phyloP scores from a whole-genome alignment of 1,140 invertebrate species.

The Drepana arcuata region DNA sequence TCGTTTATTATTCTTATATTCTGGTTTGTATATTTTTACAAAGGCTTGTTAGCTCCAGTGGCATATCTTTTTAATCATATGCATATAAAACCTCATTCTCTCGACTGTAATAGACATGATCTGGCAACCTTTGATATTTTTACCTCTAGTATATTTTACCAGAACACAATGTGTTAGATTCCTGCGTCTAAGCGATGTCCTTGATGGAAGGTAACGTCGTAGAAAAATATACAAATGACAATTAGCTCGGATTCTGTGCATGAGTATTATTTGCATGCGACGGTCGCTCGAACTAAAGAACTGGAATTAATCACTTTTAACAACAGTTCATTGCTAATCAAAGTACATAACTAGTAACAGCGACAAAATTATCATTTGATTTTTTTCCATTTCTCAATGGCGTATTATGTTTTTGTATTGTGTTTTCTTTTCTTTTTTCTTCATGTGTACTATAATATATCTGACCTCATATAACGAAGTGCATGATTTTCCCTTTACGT shows the following conservation, averaged over 20 bases:
- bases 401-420: slow-evolving; percentile 31
- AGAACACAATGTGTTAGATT: slow-evolving; percentile 25
- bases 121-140: slow-evolving; percentile 11
- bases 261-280: slow-evolving; percentile 30
- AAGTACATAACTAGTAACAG: slow-evolving; percentile 15
- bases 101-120: background rate
- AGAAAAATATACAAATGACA: slow-evolving; percentile 16
- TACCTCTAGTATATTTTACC: slow-evolving; percentile 4
- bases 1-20: too few relatives aligned
- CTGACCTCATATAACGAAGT: slow-evolving; percentile 54
- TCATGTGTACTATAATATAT: slow-evolving; percentile 27
- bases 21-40: too few relatives aligned
- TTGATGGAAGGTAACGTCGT: slow-evolving; percentile 37
- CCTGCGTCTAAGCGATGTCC: slow-evolving; percentile 35
- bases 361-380: slow-evolving; percentile 16
- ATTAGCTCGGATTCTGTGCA: slow-evolving; percentile 27
- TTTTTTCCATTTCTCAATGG: slow-evolving; percentile 27
- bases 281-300: slow-evolving; percentile 15
- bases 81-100: background rate
- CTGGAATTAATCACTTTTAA: slow-evolving; percentile 14
- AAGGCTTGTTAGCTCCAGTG: too few relatives aligned
- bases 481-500: slow-evolving; percentile 39
- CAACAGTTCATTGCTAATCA: slow-evolving; percentile 15
- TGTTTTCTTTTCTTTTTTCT: slow-evolving; percentile 26
- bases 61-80: background rate